Base-by-base conservation (phyloP, 2,888 invertebrate species). In the Cephonodes hylas region DNA sequence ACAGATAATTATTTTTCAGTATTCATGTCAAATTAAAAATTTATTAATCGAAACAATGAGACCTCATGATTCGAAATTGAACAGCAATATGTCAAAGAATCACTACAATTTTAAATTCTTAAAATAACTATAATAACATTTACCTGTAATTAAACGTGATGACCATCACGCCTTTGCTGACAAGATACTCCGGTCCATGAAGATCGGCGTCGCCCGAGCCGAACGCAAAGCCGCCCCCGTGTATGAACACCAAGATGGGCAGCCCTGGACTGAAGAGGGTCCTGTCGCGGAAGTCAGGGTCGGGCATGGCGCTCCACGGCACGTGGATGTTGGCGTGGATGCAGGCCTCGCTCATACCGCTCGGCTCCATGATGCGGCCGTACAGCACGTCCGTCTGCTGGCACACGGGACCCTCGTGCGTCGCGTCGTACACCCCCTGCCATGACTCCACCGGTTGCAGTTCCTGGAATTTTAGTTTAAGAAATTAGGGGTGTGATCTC, bases 321-420 rank as follows among this genome's bases (percentile, higher is more conserved):
- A 85, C 88, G 71, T 91, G 86, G 8, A 92, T 71, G 67, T 90
- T 91, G 57, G 89, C 89, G 68, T 83, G 77, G 66, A 91, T 86
- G 71, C 91, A 92, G 0, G 80, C 83, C 70, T 91, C 91, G 64
- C 76, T 80, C 79, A 81, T 78, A 38, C 70, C 68, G n/a, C 65
- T 68, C 2, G 80, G 74, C 63, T 70, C 66, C 81, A 82, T 79
- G 7, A 89, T 59, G 1, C 64, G 66, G 0, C 82, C 81, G 71
- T 91, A 91, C 34, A 91, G 66, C 15, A 89, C 79, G 70, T 94
- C 93, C 1, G 86, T 80, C 76, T 96, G 96, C 0, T 93, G 93
- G 72, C 96, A 96, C 8, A 93, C 86, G 0, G 94, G 91, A 0
- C 94, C 92, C 67, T 94, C 95, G 2, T 86, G 82, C 1, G 90